Percentiles rank a stretch among this genome's conserved stretches.
These are phyloP conservation scores for Eupithecia abbreviata DNA, from an alignment of 2,888 invertebrate genomes.

Conservation along the genomic window DNA sequence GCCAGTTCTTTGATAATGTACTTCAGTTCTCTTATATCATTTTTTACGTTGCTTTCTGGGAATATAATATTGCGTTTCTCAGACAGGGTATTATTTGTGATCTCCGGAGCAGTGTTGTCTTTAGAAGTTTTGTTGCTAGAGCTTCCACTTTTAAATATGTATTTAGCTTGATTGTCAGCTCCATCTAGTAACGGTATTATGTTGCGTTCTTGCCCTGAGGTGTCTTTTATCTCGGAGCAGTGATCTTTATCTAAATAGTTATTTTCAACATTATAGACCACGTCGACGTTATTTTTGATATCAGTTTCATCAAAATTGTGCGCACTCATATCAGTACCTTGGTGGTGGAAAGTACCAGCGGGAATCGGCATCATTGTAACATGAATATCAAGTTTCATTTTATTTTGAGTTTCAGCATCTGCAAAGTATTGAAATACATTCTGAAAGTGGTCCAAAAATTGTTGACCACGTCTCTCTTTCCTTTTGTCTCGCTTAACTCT, in stretches of 20 bases:
- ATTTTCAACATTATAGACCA: constrained; percentile 29
- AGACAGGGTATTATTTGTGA: constrained; percentile 41
- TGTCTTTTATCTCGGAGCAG: not conserved
- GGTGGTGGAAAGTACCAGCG: constrained; percentile 31
- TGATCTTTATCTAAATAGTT: constrained; percentile 5
- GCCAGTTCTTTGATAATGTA: constrained; percentile 61
- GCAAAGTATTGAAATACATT: constrained; percentile 61
- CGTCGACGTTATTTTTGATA: constrained; percentile 25
- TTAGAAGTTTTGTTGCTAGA: constrained; percentile 41
- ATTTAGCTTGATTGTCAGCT: constrained; percentile 61
- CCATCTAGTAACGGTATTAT: constrained; percentile 67
- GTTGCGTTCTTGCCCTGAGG: constrained; percentile 41
- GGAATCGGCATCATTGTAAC: constrained; percentile 59
- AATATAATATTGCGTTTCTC: constrained; percentile 23
- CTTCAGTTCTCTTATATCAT: constrained; percentile 65
- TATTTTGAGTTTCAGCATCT: constrained; percentile 51
- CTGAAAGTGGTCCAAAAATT: constrained; percentile 54
- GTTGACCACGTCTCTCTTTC: constrained; percentile 26
- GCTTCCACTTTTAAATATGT: constrained; percentile 52
- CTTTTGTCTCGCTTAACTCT: constrained; percentile 11
- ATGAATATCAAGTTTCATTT: constrained; percentile 65
- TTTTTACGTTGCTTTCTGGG: constrained; percentile 52
- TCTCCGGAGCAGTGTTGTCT: constrained; percentile 34
- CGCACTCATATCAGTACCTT: constrained; percentile 33
- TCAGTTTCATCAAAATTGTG: constrained; percentile 15